Evolutionary conservation across 2,797 vertebrate species (phyloP), one percentile per base, ranked within the genome.

Genomic region (Balearica regulorum): DNA sequence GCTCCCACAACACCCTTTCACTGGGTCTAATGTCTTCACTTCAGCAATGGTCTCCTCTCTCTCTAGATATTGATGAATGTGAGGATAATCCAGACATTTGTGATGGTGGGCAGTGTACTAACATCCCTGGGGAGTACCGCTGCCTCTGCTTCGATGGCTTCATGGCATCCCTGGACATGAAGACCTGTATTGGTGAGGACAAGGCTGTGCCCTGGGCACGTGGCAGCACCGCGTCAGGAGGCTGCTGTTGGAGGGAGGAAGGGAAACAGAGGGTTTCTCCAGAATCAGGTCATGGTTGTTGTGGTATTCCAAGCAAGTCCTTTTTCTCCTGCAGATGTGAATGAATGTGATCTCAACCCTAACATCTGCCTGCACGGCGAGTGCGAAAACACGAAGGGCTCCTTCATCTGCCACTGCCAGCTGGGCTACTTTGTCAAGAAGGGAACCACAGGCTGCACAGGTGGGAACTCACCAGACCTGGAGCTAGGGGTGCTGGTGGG

Each of bases 381-480:
- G 89, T 99, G 99, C 31, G 99, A 99, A 97, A 99, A 99, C 97
- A 99, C 99, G 6, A 99, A 99, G 95, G 99, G 99, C 57, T 99
- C 99, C 68, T 99, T 99, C 97, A 99, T 99, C 97, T 99, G 99
- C 88, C 99, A 99, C 97, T 99, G 99, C 98, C 99, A 98, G 96
- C 98, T 98, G 91, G 99, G 99, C 87, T 99, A 99, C 95, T 98
- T 99, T 14, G 97, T 99, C 91, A 99, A 99, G 97, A 99, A 99
- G 94, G 99, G 99, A 69, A 98, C 98, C 24, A 98, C 98, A 0
- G 99, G 99, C n/a, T 99, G 99, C 96, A 99, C 99, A 94, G 99
- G 99, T 99, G 96, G 76, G 97, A 48, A 61, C 19, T 37, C 22
- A 0, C 7, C 48, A 25, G 54, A 2, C 20, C 25, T 48, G 48